phyloP scores from a whole-genome alignment of 2,113 vertebrate genomes.

The Lophius piscatorius region DNA sequence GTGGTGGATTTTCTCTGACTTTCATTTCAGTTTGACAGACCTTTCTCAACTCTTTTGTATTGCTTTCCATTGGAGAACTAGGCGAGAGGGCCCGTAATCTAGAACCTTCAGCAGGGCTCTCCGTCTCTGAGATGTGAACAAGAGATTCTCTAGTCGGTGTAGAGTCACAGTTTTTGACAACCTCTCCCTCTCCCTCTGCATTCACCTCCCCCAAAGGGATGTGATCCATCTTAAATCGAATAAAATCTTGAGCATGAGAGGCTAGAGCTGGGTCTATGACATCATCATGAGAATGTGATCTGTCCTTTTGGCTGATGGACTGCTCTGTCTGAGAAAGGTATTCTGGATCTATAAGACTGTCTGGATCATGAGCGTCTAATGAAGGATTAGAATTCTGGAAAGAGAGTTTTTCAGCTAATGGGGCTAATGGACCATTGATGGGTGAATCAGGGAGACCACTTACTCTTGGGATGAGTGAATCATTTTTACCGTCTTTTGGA shows the following conservation, averaged over 20 bases:
- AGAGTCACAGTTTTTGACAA: not conserved
- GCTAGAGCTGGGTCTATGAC: not conserved
- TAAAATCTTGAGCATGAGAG: not conserved
- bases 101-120: not conserved
- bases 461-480: not conserved
- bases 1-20: not conserved
- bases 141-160: slow-evolving; percentile 1
- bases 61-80: slow-evolving; percentile 12
- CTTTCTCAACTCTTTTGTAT: slow-evolving; percentile 2
- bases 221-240: slow-evolving; percentile 13
- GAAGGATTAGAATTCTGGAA: too few species aligned
- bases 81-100: too few species aligned
- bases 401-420: too few species aligned
- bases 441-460: not conserved
- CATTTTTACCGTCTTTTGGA: not conserved
- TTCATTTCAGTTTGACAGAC: not conserved
- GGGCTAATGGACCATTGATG: too few species aligned
- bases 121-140: slow-evolving; percentile 25
- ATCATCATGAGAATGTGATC: not conserved
- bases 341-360: not conserved
- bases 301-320: not conserved
- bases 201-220: not conserved
- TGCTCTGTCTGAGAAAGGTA: not conserved
- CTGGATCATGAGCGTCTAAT: not conserved
- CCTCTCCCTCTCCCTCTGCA: not conserved